Evolutionary conservation across 2,888 invertebrate genomes (phyloP).

Genomic region (Caenorhabditis afra): DNA sequence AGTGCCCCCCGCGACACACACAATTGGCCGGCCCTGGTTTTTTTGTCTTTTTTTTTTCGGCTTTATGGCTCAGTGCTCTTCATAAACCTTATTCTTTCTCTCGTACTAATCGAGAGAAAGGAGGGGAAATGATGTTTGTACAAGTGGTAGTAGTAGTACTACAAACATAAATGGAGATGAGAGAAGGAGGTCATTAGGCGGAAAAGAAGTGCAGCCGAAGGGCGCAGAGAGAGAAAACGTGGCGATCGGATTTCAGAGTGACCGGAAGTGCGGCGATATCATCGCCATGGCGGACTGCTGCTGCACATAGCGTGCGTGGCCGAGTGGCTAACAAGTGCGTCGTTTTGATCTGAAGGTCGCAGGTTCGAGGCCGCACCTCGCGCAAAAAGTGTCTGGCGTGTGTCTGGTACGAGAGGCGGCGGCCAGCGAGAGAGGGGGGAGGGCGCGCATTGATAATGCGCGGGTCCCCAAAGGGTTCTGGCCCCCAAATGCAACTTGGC

Average conservation of each 20-base stretch:
- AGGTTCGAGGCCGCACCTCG: no score
- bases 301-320: no score
- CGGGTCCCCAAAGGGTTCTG: slow-evolving; percentile 20
- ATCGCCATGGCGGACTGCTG: not conserved
- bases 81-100: no score
- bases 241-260: not conserved
- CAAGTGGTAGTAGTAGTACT: not conserved
- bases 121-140: not conserved
- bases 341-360: no score
- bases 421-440: not conserved
- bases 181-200: not conserved
- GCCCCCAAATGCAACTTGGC: slow-evolving; percentile 40
- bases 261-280: not conserved
- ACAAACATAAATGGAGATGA: no score
- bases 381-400: no score
- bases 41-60: slow-evolving; percentile 4
- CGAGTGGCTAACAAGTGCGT: no score
- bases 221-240: not conserved
- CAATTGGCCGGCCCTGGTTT: not conserved
- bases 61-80: no score
- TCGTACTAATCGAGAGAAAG: no score
- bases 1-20: slow-evolving; percentile 35
- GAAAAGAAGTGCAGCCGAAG: not conserved
- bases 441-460: slow-evolving; percentile 46
- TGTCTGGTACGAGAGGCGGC: no score